These are phyloP conservation scores for Harpalus rufipes DNA, from an alignment of 2,888 invertebrate species.

Conservation along the genomic window DNA sequence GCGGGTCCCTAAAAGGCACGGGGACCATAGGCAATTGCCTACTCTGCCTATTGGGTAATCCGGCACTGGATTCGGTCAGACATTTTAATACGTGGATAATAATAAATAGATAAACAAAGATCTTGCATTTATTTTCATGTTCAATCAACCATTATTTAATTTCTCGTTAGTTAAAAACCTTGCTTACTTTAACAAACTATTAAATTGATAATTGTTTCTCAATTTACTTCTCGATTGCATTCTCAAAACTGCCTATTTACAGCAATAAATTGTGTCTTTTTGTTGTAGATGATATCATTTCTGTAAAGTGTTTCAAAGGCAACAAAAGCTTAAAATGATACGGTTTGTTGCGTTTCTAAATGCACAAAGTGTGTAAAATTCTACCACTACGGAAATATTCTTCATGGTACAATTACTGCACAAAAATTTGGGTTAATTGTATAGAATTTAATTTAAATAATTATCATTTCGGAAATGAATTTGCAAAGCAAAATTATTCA, in stretches of 20 bases:
- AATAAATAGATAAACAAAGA: no score
- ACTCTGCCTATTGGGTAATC: no score
- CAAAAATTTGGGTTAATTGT: slow-evolving; percentile 25
- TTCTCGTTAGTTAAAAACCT: background rate
- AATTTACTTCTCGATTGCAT: background rate
- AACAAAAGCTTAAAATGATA: background rate
- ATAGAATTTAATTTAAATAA: slow-evolving; percentile 13
- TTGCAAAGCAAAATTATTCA: slow-evolving; percentile 26
- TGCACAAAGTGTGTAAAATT: slow-evolving; percentile 33
- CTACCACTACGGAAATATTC: slow-evolving; percentile 21
- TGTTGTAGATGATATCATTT: background rate
- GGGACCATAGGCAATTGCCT: no score
- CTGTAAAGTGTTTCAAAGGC: slow-evolving; percentile 9
- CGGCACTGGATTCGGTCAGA: no score
- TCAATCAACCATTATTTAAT: background rate
- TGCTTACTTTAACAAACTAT: background rate
- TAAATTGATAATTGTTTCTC: background rate
- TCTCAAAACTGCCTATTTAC: background rate
- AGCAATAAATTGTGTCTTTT: background rate
- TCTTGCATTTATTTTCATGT: background rate
- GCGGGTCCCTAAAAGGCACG: no score
- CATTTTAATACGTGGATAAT: no score
- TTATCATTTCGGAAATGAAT: slow-evolving; percentile 31
- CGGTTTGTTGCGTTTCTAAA: slow-evolving; percentile 32
- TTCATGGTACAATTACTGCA: slow-evolving; percentile 32